These are phyloP conservation scores for Diadema setosum DNA, from an alignment of 35 echinoderm and acorn worm species.

Conservation along the genomic window DNA sequence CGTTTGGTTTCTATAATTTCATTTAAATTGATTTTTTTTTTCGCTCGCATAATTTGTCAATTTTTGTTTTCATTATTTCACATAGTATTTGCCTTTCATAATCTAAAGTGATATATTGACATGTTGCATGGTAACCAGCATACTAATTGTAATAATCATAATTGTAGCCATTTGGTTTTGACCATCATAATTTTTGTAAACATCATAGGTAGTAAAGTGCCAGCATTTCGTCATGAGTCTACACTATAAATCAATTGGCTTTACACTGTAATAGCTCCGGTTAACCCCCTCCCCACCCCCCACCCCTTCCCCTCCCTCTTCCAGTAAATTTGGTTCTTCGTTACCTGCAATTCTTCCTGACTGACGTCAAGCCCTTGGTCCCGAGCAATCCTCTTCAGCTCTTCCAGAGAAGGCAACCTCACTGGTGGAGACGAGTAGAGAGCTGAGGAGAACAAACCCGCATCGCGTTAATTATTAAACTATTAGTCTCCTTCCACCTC, in stretches of 20 bases:
- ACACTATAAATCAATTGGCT: not conserved
- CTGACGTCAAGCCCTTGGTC: slow-evolving; percentile 5
- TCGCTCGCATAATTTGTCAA: no score
- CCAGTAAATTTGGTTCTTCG: not conserved
- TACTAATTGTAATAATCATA: no score
- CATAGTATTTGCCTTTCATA: no score
- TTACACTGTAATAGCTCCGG: not conserved
- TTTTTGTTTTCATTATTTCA: no score
- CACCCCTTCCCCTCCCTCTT: not conserved
- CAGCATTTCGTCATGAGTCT: not conserved
- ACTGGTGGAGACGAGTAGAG: slow-evolving; percentile 35
- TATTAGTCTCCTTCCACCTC: not conserved
- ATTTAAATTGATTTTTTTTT: no score
- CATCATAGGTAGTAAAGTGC: no score
- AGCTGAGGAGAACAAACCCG: not conserved
- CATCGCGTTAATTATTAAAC: not conserved
- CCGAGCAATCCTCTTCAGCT: slow-evolving; percentile 31
- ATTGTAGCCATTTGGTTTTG: no score
- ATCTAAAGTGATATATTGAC: no score
- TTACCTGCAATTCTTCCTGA: not conserved
- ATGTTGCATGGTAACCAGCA: no score
- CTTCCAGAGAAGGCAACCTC: not conserved
- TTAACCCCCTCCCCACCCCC: not conserved
- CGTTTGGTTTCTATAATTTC: no score
- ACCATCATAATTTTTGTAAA: no score